These are phyloP conservation scores for Coracopsis vasa DNA, from an alignment of 2,113 vertebrate species.

Conservation along the genomic window DNA sequence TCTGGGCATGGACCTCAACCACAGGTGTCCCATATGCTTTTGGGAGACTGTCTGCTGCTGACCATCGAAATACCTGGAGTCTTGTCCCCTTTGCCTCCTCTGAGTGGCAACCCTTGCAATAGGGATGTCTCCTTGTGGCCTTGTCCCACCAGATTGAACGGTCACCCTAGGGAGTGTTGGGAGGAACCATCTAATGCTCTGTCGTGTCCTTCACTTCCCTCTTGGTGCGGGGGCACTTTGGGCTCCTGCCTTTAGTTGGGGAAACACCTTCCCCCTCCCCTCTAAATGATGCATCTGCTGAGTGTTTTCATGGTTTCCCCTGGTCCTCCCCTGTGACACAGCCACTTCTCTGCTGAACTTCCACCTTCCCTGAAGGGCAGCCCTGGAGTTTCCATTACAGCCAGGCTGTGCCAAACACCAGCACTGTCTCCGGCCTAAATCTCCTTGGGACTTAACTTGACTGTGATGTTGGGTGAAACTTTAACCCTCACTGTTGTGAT, in stretches of 20 bases:
- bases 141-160: not conserved
- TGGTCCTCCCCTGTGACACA: not conserved
- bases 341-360: not conserved
- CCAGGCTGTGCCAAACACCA: not conserved
- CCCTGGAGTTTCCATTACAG: not conserved
- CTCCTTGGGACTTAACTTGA: not conserved
- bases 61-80: too few species aligned
- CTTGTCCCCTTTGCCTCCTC: too few species aligned
- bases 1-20: not conserved
- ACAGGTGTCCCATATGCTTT: not conserved
- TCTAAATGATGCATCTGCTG: not conserved
- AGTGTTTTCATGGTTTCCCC: not conserved
- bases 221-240: not conserved
- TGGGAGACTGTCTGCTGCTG: not conserved
- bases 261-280: not conserved
- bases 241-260: not conserved
- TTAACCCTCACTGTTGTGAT: not conserved
- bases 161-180: not conserved
- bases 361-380: not conserved
- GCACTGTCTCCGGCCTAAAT: not conserved
- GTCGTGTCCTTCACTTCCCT: not conserved
- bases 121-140: not conserved
- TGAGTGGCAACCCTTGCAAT: too few species aligned
- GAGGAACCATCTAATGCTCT: fast-evolving
- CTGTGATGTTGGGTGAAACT: not conserved